Evolutionary conservation across 2,888 invertebrate species (phyloP), one percentile per base, ranked within the genome.

Genomic region (Ectobius pallidus): DNA sequence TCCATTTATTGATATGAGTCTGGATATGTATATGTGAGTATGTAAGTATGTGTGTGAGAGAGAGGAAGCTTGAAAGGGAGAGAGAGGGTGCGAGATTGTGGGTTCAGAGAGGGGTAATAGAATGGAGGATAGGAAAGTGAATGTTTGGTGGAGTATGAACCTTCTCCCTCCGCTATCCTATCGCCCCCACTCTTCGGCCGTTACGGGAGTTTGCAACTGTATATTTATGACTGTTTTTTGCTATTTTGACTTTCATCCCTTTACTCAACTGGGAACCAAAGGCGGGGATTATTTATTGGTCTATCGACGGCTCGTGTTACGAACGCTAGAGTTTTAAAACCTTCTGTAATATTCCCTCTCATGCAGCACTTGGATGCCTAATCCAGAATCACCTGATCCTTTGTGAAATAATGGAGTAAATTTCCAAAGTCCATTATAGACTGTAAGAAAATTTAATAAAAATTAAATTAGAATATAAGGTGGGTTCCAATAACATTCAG

Each of bases 161-260:
- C 16, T 46, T 46, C 46, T n/a, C 46, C 46, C 30, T 34, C 7
- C 34, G 11, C 34, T 34, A 11, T 34, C 11, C 34, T 34, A 11
- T 34, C 11, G 34, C 30, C 1, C 58, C 58, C 58, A n/a, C 58
- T 30, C 55, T 55, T 44, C 42, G 27, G 25, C 46, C 25, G 46
- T 46, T 65, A 65, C 65, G 44, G 65, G 42, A 65, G 27, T 46
- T 39, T 55, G 34, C 69, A 69, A 69, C 69, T 69, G 6, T 69
- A 32, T 69, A 69, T 69, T 69, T 69, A 69, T 69, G 69, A 34
- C 52, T 55, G 55, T 69, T 69, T 69, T 69, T 69, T 69, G 52
- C 34, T 55, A 34, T 55, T 69, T 69, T 69, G 52, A 69, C 69
- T 69, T 69, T 69, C 55, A 69, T 55, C 69, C 55, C 68, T 32